Percentiles rank a stretch among this genome's conserved stretches.
phyloP scores from a whole-genome alignment of 2,797 vertebrate species.

The Holocentrus rufus region DNA sequence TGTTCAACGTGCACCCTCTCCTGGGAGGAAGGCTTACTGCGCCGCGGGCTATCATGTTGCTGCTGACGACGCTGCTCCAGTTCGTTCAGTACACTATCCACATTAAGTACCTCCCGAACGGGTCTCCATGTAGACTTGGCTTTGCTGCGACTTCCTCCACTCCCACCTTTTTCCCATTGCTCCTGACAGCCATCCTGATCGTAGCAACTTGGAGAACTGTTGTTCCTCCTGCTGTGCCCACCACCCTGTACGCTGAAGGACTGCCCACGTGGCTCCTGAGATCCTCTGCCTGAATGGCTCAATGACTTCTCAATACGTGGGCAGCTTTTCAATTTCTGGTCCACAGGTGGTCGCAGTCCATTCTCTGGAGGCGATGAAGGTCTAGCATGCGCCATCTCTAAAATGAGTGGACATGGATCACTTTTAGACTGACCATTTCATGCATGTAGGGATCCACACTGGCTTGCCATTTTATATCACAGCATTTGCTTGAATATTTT shows the following conservation, averaged over 20 bases:
- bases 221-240: constrained; percentile 62
- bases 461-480: background rate
- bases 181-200: constrained; percentile 86
- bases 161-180: constrained; percentile 82
- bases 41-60: constrained; percentile 84
- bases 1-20: constrained; percentile 68
- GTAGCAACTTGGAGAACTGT: constrained; percentile 60
- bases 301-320: constrained; percentile 75
- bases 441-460: background rate
- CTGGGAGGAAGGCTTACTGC: constrained; percentile 70
- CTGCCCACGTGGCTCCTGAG: constrained; percentile 74
- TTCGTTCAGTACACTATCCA: constrained; percentile 94
- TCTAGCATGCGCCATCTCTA: constrained; percentile 73
- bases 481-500: background rate
- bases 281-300: constrained; percentile 72
- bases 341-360: constrained; percentile 75
- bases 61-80: constrained; percentile 85
- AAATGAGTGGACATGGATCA: constrained; percentile 38
- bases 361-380: constrained; percentile 80
- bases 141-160: constrained; percentile 79
- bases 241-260: constrained; percentile 47
- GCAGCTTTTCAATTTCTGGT: constrained; percentile 81
- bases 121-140: constrained; percentile 90
- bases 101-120: constrained; percentile 91
- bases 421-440: background rate